Base-by-base conservation (phyloP, 2,797 vertebrate genomes). In the Scleropages formosus region DNA sequence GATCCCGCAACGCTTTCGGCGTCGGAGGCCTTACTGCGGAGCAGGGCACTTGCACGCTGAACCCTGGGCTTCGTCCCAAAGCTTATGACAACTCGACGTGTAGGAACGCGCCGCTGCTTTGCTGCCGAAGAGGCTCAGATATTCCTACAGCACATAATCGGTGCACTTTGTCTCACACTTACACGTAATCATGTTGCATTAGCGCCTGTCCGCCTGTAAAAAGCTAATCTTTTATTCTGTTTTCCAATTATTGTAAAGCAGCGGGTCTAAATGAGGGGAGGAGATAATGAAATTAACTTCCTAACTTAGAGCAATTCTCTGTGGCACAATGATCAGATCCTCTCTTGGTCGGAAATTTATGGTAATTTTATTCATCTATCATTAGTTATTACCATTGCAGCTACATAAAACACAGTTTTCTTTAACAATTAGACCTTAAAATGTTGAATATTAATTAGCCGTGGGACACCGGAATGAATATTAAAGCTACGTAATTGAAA, bases 361-460 rank as follows among this genome's bases (percentile, higher is more conserved):
- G 95, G 92, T 92, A 98, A 98, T 97, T 95, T 91, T 95, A 98
- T 96, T 96, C 94, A 92, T 94, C 94, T 91, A 95, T 95, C 92
- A 86, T 94, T 93, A 92, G 91, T 94, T 96, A 96, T 95, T 97
- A 96, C 89, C 91, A 94, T 87, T 89, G 87, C 90, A 86, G 91
- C 90, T 92, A 93, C 90, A 95, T 93, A 93, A 93, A 93, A 93
- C 91, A 89, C 88, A 85, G 87, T 93, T 95, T 95, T 95, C 93
- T 91, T 84, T 88, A 95, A 96, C 93, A 97, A 96, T 97, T 94
- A 95, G 89, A 92, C 93, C 78, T 93, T 95, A 91, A 93, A 96
- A 93, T 80, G 87, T 80, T 87, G 90, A 89, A 93, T 94, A 94
- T 94, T 96, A 95, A 98, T 96, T 93, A 96, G 92, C 85, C 88